Percentiles rank a stretch among this genome's conserved stretches.
Conservation (phyloP, 2,797 vertebrate genomes). For the Nannoperca obscura region DNA sequence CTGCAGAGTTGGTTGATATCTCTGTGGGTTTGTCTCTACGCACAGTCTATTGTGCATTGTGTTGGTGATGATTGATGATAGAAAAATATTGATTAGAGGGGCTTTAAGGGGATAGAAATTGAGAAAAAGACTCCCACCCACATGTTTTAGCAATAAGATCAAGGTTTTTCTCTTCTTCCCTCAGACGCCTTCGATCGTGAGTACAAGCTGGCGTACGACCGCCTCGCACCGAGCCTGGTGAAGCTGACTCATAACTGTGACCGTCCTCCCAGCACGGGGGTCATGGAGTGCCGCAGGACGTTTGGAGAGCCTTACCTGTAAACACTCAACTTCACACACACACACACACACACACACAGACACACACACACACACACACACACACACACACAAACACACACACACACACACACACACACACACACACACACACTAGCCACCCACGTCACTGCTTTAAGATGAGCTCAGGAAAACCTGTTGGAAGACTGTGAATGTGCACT, state of each 20-base stretch:
- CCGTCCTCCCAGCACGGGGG: slow-evolving; percentile 93
- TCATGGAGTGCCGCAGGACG: slow-evolving; percentile 96
- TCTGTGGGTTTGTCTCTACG: too few relatives aligned
- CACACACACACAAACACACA: too few relatives aligned
- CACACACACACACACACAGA: neutral
- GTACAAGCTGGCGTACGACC: slow-evolving; percentile 96
- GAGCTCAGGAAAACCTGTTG: slow-evolving; percentile 76
- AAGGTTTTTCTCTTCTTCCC: neutral
- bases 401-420: too few relatives aligned
- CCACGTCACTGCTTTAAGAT: slow-evolving; percentile 48
- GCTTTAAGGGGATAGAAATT: neutral
- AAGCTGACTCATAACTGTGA: slow-evolving; percentile 97
- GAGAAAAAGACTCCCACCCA: neutral
- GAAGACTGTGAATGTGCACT: slow-evolving; percentile 58
- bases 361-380: too few relatives aligned
- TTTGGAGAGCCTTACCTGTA: slow-evolving; percentile 93
- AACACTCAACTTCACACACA: slow-evolving; percentile 2
- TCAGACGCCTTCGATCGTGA: slow-evolving; percentile 97
- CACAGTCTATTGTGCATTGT: too few relatives aligned
- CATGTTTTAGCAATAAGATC: too few relatives aligned
- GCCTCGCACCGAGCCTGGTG: slow-evolving; percentile 92
- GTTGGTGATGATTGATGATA: too few relatives aligned
- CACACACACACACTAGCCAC: too few relatives aligned
- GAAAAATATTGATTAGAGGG: neutral
- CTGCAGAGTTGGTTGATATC: too few relatives aligned